These are phyloP conservation scores for Coboldia fuscipes DNA, from an alignment of 1,140 invertebrate genomes.

Conservation along the genomic window DNA sequence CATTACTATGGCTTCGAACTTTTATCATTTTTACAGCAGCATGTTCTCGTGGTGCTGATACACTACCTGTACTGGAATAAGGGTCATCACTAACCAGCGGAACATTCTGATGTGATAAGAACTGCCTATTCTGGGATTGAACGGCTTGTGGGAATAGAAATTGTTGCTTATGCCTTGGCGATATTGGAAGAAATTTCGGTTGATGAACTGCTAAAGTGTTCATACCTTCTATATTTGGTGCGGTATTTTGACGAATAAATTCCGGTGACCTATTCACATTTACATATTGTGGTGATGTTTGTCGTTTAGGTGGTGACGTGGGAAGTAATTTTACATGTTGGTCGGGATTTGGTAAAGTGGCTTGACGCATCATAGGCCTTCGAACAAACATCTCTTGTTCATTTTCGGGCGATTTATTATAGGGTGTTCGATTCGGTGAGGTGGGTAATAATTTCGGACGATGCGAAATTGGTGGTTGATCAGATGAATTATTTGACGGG, in stretches of 20 bases:
- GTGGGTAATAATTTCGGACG: constrained; percentile 14
- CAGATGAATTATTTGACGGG: constrained; percentile 9
- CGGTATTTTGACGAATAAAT: constrained; percentile 18
- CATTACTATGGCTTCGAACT: constrained; percentile 21
- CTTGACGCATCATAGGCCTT: constrained; percentile 13
- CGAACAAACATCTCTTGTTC: background rate
- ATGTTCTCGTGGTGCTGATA: constrained; percentile 13
- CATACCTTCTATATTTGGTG: constrained; percentile 19
- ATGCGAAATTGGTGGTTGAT: constrained; percentile 6
- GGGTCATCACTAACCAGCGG: constrained; percentile 16
- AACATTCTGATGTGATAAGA: constrained; percentile 19
- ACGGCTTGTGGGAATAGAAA: constrained; percentile 16
- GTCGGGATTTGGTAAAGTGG: constrained; percentile 19
- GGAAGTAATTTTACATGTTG: constrained; percentile 19
- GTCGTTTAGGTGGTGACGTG: constrained; percentile 19
- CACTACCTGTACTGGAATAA: constrained; percentile 20
- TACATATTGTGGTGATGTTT: constrained; percentile 16
- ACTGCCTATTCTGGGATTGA: constrained; percentile 14
- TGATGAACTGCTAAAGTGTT: constrained; percentile 16
- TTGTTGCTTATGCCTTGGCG: constrained; percentile 18
- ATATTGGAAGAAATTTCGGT: constrained; percentile 18
- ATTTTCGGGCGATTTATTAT: constrained; percentile 2
- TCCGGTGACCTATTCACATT: constrained; percentile 17
- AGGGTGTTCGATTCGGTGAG: constrained; percentile 5
- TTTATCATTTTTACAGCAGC: constrained; percentile 21